Evolutionary conservation across 2,888 invertebrate genomes (phyloP), one percentile per base, ranked within the genome.

Genomic region (Drymonia ruficornis): DNA sequence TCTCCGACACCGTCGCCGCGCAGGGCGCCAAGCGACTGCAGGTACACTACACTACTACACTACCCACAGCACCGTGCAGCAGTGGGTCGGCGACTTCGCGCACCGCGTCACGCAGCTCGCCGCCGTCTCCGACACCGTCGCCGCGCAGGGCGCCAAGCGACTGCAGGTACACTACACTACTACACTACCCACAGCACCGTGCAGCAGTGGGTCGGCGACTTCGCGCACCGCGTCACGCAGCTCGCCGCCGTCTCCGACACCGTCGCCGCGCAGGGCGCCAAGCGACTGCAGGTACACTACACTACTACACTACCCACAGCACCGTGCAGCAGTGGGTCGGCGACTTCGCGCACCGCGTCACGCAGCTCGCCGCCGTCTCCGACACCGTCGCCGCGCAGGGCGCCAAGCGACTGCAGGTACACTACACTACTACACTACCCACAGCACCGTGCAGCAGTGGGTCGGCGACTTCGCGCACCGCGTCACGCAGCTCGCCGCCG

Each of bases 311-410:
- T 29, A 9, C 29, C 9, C 6, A 8, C 29, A 7, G 29, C 29
- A 23, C 23, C 1, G 98, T 98, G 50, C 97, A 96, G 75, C 96
- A 98, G 85, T 99, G 99, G 99, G 96, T 99, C 70, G 98, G 98
- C 0, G 99, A 99, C 92, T 99, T 99, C 87, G 97, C 97, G 79
- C 96, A 96, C 73, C 94, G 99, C 71, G 95, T 99, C 63, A 96
- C 96, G 74, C 99, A 99, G 87, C 93, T 99, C 54, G 97, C 98
- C 81, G 95, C 96, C 81, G 85, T 88, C 29, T 84, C 98, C 0
- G 70, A 66, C 77, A 91, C 97, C 49, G 98, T 98, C 0, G 96
- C 96, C 36, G 95, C 96, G 69, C 95, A 96, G 49, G 98, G 98
- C 36, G 97, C 98, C 59, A 96, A 97, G 83, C 97, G 98, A 76